phyloP scores from a whole-genome alignment of 2,888 invertebrate species.

The Apocheima hispidaria region DNA sequence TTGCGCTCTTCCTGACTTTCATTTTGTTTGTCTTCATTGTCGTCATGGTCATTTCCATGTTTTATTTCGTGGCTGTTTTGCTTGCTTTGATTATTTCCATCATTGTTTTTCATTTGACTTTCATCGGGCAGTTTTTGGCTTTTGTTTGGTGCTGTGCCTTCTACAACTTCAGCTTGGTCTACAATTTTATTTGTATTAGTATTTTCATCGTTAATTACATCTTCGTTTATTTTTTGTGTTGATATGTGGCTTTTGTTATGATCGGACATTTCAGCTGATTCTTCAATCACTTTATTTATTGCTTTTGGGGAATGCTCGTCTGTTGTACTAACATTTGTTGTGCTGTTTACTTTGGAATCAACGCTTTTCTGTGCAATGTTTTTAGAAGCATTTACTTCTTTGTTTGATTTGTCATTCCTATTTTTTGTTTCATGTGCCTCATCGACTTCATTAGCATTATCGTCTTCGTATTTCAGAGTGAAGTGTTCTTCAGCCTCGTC shows the following conservation, averaged over 20 bases:
- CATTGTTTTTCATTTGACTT: neutral
- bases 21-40: conserved; percentile 7
- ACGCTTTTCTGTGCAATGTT: conserved; percentile 14
- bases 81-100: neutral
- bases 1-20: conserved; percentile 20
- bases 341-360: neutral
- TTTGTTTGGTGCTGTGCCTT: neutral
- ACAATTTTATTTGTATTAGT: neutral
- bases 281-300: conserved; percentile 24
- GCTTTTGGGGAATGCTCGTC: conserved; percentile 17
- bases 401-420: neutral
- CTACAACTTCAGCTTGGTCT: neutral
- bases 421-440: neutral
- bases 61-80: neutral
- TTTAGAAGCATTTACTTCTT: neutral
- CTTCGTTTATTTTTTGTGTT: neutral
- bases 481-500: too few species aligned
- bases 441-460: conserved; percentile 14
- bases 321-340: neutral
- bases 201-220: neutral
- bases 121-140: neutral
- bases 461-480: conserved; percentile 34
- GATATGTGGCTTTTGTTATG: neutral
- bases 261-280: conserved; percentile 6
- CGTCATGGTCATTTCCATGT: neutral